Evolutionary conservation across 2,888 invertebrate genomes (phyloP), one percentile per base, ranked within the genome.

Genomic region (Danaus chrysippus): DNA sequence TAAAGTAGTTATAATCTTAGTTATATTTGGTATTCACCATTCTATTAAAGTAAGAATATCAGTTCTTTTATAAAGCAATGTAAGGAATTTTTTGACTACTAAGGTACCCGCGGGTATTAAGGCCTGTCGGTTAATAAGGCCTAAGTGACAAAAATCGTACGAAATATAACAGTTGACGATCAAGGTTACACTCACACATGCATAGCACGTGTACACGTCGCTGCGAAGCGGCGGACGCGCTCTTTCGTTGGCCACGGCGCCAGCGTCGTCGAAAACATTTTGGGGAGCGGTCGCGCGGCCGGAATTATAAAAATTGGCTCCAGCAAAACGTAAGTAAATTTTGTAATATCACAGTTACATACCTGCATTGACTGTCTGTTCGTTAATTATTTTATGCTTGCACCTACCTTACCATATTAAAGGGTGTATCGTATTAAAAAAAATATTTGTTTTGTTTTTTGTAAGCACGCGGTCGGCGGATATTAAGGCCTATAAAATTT

Each of bases 401-500:
- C 9, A 42, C 9, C 10, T 10, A 9, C 42, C 11, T 9, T 42
- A 42, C 11, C 11, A 11, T 42, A 42, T 11, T 10, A 42, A 42
- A 42, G 9, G 11, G 42, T 42, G 11, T 42, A 42, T 10, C 9
- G 9, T 42, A 42, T 9, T 10, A 9, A 42, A 42, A 42, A 42
- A 10, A 42, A 42, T 42, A 42, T 10, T 42, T 10, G 9, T 42
- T 42, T 42, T 10, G 11, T 10, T 11, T 42, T 42, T 42, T 42
- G 10, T 42, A 10, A 11, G 11, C 42, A 42, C 12, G 54, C 23
- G 54, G 54, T 41, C 15, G 57, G 57, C 9, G 10, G 44, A 23
- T 46, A 43, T 11, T 57, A 46, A 57, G 46, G 43, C 46, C 23
- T 57, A 43, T 57, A 57, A 46, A 57, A 46, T 46, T 57, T 23